These are phyloP conservation scores for Xiphias gladius DNA, from an alignment of 2,113 vertebrate genomes.

Conservation along the genomic window DNA sequence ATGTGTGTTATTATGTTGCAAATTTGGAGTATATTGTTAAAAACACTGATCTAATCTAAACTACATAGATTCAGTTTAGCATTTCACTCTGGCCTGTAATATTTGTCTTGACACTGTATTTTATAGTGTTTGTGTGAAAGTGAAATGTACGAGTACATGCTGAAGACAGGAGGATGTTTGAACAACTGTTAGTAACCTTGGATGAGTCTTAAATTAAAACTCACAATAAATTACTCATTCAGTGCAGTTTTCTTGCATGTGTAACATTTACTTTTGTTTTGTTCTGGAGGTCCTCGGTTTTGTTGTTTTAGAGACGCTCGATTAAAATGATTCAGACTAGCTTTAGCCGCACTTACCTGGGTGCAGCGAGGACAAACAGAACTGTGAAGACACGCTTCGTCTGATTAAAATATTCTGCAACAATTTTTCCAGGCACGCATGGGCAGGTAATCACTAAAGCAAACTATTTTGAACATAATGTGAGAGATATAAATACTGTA, in stretches of 20 bases:
- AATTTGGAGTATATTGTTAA: background rate
- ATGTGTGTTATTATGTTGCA: background rate
- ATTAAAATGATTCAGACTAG: background rate
- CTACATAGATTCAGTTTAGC: background rate
- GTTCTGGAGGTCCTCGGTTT: background rate
- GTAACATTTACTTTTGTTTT: constrained; percentile 28
- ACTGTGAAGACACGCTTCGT: background rate
- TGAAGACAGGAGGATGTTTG: constrained; percentile 75
- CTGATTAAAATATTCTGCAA: background rate
- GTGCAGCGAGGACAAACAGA: background rate
- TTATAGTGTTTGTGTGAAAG: background rate
- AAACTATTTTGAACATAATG: constrained; percentile 6
- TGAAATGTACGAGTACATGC: constrained; percentile 50
- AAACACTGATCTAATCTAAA: background rate
- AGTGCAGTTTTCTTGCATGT: constrained; percentile 42
- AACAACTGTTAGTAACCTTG: constrained; percentile 48
- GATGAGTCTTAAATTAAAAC: constrained; percentile 65
- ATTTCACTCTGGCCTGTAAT: constrained; percentile 24
- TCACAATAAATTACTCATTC: constrained; percentile 73
- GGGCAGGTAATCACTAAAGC: background rate
- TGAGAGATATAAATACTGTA: background rate
- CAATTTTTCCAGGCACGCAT: background rate
- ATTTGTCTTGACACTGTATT: constrained; percentile 20
- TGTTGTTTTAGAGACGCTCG: background rate
- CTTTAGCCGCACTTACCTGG: background rate